Evolutionary conservation across 2,797 vertebrate species (phyloP), one percentile per base, ranked within the genome.

Genomic region (Limnodromus scolopaceus): DNA sequence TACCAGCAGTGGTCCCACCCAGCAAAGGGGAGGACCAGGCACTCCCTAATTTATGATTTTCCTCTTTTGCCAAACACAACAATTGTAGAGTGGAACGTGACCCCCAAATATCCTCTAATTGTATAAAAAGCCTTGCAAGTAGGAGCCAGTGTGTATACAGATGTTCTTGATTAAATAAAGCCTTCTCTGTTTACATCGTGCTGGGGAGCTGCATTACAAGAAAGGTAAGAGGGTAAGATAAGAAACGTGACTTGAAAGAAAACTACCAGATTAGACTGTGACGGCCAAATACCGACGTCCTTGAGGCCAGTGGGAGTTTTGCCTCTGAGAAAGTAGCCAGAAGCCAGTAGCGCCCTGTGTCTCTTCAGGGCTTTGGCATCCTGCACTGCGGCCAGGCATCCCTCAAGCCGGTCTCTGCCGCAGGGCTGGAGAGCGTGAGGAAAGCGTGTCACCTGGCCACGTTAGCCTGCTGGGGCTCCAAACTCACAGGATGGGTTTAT

Each of bases 151-250:
- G 10, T 60, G 13, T 57, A n/a, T 49, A 22, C 6, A 27, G 60
- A 61, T 79, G 24, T 45, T 84, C 48, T 55, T 87, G 57, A 84
- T 81, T 48, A 79, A 90, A 72, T 87, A 51, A 93, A 82, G 27
- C n/a, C 6, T 25, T 7, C 41, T 81, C 28, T 79, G 41, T 78
- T 81, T 79, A 38, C 10, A 9, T 48, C 6, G 0, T 54, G 32
- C 34, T 49, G 39, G 34, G 41, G 36, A 88, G n/a, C 15, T 78
- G 48, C 34, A 2, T 74, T 70, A 43, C 32, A 20, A 45, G 49
- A 63, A 77, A 84, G 27, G 10, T 58, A 49, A 79, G 20, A 84
- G 20, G 43, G 45, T 46, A 65, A 70, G 45, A 48, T 65, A 53
- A 83, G 36, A 76, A 94, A 68, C 6, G 1, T 2, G 2, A 61